Evolutionary conservation across 2,888 invertebrate species (phyloP).

Genomic region (Alloplasta piceator): DNA sequence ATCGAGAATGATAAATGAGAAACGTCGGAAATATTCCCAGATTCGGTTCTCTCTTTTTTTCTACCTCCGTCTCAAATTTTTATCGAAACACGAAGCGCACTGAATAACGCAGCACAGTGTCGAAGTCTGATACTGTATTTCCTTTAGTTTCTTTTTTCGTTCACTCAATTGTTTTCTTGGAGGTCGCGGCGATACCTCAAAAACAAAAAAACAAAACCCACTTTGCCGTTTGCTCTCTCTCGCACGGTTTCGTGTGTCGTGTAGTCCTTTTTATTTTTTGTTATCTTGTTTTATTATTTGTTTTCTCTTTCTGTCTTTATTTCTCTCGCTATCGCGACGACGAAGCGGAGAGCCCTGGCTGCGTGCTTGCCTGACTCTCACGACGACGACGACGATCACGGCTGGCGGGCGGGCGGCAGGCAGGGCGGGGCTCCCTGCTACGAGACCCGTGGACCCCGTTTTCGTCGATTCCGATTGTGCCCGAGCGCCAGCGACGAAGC

Average conservation of each 20-base stretch:
- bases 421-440: constrained; percentile 81
- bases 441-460: constrained; percentile 78
- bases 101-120: constrained; percentile 3
- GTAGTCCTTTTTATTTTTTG: not conserved
- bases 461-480: constrained; percentile 55
- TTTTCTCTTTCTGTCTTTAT: constrained; percentile 7
- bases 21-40: constrained; percentile 11
- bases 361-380: constrained; percentile 53
- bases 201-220: not conserved
- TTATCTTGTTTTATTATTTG: constrained; percentile 21
- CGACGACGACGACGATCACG: constrained; percentile 61
- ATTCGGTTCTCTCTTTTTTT: constrained; percentile 1
- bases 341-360: constrained; percentile 59
- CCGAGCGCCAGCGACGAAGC: constrained; percentile 41
- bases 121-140: no score
- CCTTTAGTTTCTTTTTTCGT: not conserved
- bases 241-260: not conserved
- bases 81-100: not conserved
- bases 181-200: not conserved
- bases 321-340: constrained; percentile 61
- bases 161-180: constrained; percentile 37
- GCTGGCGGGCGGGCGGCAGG: constrained; percentile 72
- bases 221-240: constrained; percentile 17
- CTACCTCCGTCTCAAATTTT: constrained; percentile 9
- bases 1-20: constrained; percentile 13